Evolutionary conservation across 2,113 vertebrate species (phyloP), one percentile per base, ranked within the genome.

Genomic region (Aldabrachelys gigantea): DNA sequence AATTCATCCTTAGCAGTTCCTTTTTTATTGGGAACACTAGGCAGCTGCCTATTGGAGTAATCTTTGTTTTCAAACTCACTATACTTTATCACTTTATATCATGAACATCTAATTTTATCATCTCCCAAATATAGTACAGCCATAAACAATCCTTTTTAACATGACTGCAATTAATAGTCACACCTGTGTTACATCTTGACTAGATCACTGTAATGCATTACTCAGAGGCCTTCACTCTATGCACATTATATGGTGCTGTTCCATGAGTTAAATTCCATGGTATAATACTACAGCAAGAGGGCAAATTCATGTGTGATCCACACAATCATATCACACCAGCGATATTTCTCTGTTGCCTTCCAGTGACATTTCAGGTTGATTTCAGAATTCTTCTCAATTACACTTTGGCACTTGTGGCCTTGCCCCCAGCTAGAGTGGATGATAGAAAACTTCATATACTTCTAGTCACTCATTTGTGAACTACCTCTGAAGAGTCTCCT

Each of bases 171-270:
- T 44, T 62, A 95, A 92, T 56, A 92, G 59, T 93, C 72, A 94
- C 80, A 91, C 24, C 50, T 87, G 78, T 69, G 80, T 35, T 53
- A n/a, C 80, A 35, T 62, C 7, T 80, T 80, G 91, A 88, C 27
- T 82, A 38, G 65, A 80, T 87, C 13, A 89, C 90, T 29, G 90
- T 69, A 84, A 92, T 90, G 56, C 91, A 92, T 84, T 94, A 88
- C 91, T 83, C 83, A 80, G 81, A 86, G 87, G 27, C 31, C 47
- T 95, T 29, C n/a, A 81, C 53, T 72, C 52, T 85, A 89, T 69
- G 83, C 24, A 56, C 69, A 72, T 91, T 83, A 27, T 72, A 81
- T 85, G 62, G 29, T 83, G 80, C 87, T 80, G 80, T 89, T 92
- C 79, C 89, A 24, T 75, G 69, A 21, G 5, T 41, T 75, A 82